Evolutionary conservation across 64 coral and sea anemone species (phyloP).

Genomic region (Stichodactyla mertensii): DNA sequence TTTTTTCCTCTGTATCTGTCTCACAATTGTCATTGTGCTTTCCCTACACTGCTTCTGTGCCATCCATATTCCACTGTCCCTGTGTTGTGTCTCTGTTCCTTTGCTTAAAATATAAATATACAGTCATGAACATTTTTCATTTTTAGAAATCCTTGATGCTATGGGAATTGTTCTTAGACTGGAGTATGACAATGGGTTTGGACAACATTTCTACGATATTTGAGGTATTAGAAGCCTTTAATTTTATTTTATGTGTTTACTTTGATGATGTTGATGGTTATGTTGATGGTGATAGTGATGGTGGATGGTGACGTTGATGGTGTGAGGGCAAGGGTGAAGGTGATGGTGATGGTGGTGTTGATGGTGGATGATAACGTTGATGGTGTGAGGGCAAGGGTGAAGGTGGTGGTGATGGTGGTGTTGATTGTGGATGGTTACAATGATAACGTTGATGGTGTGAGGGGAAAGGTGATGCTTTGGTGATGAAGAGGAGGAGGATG

Average conservation of each 20-base stretch:
- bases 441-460: not conserved
- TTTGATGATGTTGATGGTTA: not conserved
- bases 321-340: not conserved
- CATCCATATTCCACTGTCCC: not conserved
- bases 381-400: not conserved
- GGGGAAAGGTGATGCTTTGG: not conserved
- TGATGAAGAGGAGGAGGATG: not conserved
- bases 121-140: no score
- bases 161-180: slow-evolving; percentile 67
- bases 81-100: no score
- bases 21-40: no score
- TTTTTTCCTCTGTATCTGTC: no score
- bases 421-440: not conserved
- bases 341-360: not conserved
- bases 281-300: not conserved
- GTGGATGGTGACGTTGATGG: not conserved
- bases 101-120: no score
- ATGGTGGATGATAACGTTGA: not conserved
- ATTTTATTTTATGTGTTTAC: not conserved
- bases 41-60: no score
- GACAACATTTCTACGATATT: slow-evolving; percentile 54
- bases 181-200: slow-evolving; percentile 32
- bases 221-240: slow-evolving; percentile 44
- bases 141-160: slow-evolving; percentile 52
- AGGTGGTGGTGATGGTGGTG: no score